Evolutionary conservation across 1,140 invertebrate species (phyloP), one percentile per base, ranked within the genome.

Genomic region (Archivesica marissinica): DNA sequence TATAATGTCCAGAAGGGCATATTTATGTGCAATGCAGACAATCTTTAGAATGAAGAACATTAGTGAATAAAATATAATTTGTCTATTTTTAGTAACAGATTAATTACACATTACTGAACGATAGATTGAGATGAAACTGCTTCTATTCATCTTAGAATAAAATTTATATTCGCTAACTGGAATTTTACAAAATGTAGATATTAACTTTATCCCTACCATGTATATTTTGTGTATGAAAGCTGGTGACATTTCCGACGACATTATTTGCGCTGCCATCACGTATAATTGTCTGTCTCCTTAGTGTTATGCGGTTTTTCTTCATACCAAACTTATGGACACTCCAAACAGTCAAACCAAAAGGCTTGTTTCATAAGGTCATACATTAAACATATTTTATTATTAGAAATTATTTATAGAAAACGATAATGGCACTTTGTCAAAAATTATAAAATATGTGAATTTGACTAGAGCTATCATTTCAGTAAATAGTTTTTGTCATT

Each of bases 341-440:
- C 77, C 77, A 79, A 4, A 79, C 77, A 3, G 77, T 79, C 39
- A 79, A 47, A 7, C 77, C 77, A n/a, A n/a, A n/a, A n/a, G n/a
- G n/a, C n/a, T n/a, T n/a, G n/a, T n/a, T n/a, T n/a, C n/a, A n/a
- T n/a, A n/a, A n/a, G n/a, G n/a, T n/a, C n/a, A n/a, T n/a, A n/a
- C n/a, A n/a, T n/a, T n/a, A n/a, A n/a, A n/a, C n/a, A n/a, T n/a
- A n/a, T n/a, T n/a, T n/a, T n/a, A n/a, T n/a, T n/a, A n/a, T n/a
- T n/a, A n/a, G n/a, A n/a, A n/a, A n/a, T n/a, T n/a, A n/a, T n/a
- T n/a, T n/a, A n/a, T n/a, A n/a, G n/a, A n/a, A n/a, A n/a, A 35
- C 35, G 39, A 38, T 41, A 13, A 35, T 41, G 0, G 39, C 17
- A 20, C 1, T 0, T 38, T 20, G 17, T 9, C 64, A 68, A 39